phyloP scores from a whole-genome alignment of 2,888 invertebrate species.

The Platynereis dumerilii region DNA sequence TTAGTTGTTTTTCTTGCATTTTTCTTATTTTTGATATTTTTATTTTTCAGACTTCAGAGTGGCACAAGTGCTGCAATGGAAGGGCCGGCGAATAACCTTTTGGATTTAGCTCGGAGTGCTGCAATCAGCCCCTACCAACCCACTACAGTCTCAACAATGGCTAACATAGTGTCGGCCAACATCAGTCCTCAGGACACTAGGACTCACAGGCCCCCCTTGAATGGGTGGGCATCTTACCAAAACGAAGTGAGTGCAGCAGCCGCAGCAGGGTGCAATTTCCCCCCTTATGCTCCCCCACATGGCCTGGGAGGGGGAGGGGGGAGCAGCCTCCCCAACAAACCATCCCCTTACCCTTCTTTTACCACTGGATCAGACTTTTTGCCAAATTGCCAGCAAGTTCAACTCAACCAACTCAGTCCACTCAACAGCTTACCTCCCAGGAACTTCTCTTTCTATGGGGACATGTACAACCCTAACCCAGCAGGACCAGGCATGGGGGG shows the following conservation, averaged over 20 bases:
- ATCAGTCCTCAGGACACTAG: background rate
- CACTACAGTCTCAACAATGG: slow-evolving; percentile 13
- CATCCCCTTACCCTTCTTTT: slow-evolving; percentile 31
- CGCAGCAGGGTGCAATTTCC: slow-evolving; percentile 28
- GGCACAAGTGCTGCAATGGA: slow-evolving; percentile 10
- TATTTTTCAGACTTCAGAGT: too few species aligned
- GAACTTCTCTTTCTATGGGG: slow-evolving; percentile 31
- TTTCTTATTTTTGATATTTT: too few species aligned
- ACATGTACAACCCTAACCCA: slow-evolving; percentile 26
- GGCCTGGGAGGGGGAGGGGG: slow-evolving; percentile 22
- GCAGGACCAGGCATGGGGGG: slow-evolving; percentile 18
- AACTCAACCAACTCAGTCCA: slow-evolving; percentile 21
- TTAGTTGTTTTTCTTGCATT: too few species aligned
- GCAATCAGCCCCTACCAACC: slow-evolving; percentile 20
- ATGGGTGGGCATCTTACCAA: slow-evolving; percentile 21
- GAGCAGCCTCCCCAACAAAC: slow-evolving; percentile 20
- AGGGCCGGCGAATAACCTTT: slow-evolving; percentile 15
- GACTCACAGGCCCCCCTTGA: slow-evolving; percentile 12
- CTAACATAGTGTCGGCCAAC: slow-evolving; percentile 13
- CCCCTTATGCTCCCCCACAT: slow-evolving; percentile 28
- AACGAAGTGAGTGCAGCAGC: slow-evolving; percentile 2
- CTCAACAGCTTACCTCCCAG: slow-evolving; percentile 24
- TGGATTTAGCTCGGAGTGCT: slow-evolving; percentile 16
- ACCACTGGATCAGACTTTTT: slow-evolving; percentile 31
- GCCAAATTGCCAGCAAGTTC: slow-evolving; percentile 31